phyloP scores from a whole-genome alignment of 2,888 invertebrate genomes.

The Spodoptera exigua region DNA sequence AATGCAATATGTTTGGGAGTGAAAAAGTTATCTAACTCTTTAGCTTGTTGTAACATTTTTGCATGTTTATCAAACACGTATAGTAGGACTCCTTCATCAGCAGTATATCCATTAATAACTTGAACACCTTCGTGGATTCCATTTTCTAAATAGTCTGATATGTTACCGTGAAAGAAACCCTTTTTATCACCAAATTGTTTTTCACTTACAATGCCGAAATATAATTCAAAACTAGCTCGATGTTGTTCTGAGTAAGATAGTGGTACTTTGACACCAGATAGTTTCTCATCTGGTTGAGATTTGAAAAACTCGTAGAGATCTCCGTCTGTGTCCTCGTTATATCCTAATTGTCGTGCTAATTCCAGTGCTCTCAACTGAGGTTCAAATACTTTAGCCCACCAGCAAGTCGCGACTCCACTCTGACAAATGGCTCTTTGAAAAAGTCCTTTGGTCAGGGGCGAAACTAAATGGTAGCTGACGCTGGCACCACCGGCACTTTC shows the following conservation, averaged over 20 bases:
- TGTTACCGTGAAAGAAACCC: slow-evolving; percentile 60
- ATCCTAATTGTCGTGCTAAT: slow-evolving; percentile 65
- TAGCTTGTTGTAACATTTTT: slow-evolving; percentile 48
- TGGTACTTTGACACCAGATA: slow-evolving; percentile 48
- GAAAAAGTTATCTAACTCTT: slow-evolving; percentile 55
- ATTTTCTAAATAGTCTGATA: slow-evolving; percentile 71
- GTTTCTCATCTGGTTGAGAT: slow-evolving; percentile 50
- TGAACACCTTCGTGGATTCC: slow-evolving; percentile 86
- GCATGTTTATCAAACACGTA: slow-evolving; percentile 29
- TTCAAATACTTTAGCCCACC: slow-evolving; percentile 89
- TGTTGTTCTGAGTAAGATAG: slow-evolving; percentile 55
- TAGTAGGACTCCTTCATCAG: slow-evolving; percentile 89
- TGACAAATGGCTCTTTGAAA: slow-evolving; percentile 89
- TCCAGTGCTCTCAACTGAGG: slow-evolving; percentile 79
- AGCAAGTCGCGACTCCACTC: slow-evolving; percentile 90
- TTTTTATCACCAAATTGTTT: slow-evolving; percentile 63
- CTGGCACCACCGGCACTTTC: slow-evolving; percentile 71
- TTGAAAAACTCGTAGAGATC: slow-evolving; percentile 63
- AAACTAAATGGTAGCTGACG: slow-evolving; percentile 68
- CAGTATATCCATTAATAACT: slow-evolving; percentile 91
- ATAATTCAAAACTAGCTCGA: slow-evolving; percentile 32
- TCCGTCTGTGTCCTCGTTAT: slow-evolving; percentile 56
- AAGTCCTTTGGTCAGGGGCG: slow-evolving; percentile 74
- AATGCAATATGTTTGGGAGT: slow-evolving; percentile 52
- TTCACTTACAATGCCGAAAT: slow-evolving; percentile 63